Base-by-base conservation (phyloP, 2,113 vertebrate species). In the Ameiurus melas region DNA sequence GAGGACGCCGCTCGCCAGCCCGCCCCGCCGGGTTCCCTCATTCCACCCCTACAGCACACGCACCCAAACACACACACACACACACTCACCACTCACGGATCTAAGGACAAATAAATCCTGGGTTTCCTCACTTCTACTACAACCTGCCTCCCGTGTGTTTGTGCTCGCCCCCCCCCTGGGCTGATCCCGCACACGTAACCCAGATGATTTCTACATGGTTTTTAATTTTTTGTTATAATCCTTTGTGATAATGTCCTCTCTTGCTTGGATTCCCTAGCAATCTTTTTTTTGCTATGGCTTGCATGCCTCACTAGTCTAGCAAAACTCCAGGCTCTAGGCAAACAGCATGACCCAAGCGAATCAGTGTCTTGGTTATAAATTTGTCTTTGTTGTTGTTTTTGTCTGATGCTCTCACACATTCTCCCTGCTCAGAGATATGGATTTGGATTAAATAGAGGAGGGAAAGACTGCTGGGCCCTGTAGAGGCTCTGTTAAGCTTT, bases 401-500 rank as follows among this genome's bases (percentile, higher is more conserved):
- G 64, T 83, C 43, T 47, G 58, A 51, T 47, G 43, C 13, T 36
- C 64, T 86, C 57, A 20, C 75, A 57, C 85, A 85, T 66, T 85
- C 57, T 89, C 73, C 82, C 79, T 51, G 71, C 84, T 89, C 71
- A 55, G 66, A 77, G 81, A 89, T 88, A 86, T 79, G 85, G 80
- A 53, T 85, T 89, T 85, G 85, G 57, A 83, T 57, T 82, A 73
- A 84, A 39, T 89, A 58, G 66, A 88, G 62, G 70, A 78, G 6
- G 39, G 85, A 88, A 60, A 68, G 62, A 68, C 64, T 53, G 85
- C 86, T 57, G 70, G 88, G 88, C 92, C 88, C 85, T 79, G 84
- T 57, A 89, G 90, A 90, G 93, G 88, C 84, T 79, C 62, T 88
- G 91, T 89, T 88, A 89, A 90, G 88, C 88, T 90, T 94, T 91